phyloP scores from a whole-genome alignment of 2,113 vertebrate species.

The sheep (Ovis aries) region DNA sequence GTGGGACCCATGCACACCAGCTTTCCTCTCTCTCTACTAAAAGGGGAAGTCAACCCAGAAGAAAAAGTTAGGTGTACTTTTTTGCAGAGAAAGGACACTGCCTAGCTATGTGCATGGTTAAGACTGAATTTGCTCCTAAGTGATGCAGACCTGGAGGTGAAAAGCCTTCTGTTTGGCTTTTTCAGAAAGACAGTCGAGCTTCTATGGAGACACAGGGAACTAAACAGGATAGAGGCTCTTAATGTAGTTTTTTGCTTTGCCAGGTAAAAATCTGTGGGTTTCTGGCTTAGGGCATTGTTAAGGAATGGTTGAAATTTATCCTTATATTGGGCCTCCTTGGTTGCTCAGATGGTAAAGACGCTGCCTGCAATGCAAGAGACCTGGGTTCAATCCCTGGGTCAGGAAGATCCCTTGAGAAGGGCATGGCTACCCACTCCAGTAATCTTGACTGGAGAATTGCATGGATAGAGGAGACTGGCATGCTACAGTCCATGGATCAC shows the following conservation, averaged over 20 bases:
- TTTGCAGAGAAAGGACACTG: background rate
- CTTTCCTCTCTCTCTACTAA: background rate
- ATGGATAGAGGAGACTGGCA: background rate
- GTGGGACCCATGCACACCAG: background rate
- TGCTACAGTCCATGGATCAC: background rate
- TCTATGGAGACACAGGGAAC: background rate
- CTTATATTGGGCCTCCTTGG: background rate
- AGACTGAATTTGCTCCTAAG: background rate
- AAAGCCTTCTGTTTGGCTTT: background rate
- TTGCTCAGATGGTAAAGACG: background rate
- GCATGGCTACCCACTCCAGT: background rate
- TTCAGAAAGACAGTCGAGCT: background rate
- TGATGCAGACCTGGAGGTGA: background rate
- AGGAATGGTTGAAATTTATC: background rate
- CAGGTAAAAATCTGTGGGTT: background rate
- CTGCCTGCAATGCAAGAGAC: background rate
- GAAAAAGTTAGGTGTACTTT: background rate
- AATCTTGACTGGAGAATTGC: background rate
- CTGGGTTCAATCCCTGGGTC: background rate
- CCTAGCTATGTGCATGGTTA: background rate
- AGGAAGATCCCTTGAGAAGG: background rate
- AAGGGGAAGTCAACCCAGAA: background rate
- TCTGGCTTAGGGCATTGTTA: background rate
- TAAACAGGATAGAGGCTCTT: background rate
- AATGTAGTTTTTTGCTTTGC: background rate